Percentiles rank a stretch among this genome's conserved stretches.
These are phyloP conservation scores for Vicugna pacos DNA, from an alignment of 2,113 vertebrate species.

Conservation along the genomic window DNA sequence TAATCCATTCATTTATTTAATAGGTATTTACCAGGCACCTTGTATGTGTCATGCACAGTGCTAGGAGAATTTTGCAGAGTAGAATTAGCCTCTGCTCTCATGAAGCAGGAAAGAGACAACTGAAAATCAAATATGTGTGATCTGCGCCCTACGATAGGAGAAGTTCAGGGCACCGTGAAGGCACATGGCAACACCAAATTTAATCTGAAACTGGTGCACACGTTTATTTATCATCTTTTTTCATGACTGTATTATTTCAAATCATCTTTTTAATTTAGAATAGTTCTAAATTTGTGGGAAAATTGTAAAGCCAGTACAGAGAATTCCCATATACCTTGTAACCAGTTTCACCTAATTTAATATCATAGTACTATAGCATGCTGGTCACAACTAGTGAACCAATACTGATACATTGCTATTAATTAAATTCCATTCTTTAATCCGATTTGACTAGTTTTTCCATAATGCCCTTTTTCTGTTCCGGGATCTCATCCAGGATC, in stretches of 20 bases:
- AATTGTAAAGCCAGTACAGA: background rate
- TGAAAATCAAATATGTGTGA: background rate
- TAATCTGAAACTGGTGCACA: background rate
- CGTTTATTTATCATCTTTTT: background rate
- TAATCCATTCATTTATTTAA: background rate
- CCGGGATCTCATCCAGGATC: background rate
- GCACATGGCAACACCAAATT: too few relatives aligned
- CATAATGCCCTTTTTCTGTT: background rate
- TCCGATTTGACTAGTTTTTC: background rate
- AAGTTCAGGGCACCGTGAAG: background rate
- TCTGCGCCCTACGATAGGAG: background rate
- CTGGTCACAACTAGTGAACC: constrained; percentile 1
- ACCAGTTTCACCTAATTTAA: constrained; percentile 12
- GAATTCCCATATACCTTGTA: background rate
- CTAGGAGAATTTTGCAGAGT: background rate
- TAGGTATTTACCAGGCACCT: background rate
- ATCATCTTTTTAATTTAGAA: background rate
- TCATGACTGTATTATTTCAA: background rate
- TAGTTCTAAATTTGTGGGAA: background rate
- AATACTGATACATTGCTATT: background rate
- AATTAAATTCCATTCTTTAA: background rate
- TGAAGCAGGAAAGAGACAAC: background rate
- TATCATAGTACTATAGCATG: background rate
- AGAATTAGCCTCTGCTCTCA: background rate
- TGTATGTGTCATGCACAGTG: too few relatives aligned